These are phyloP conservation scores for Ditylenchus dipsaci DNA, from an alignment of 1,140 invertebrate genomes.

Conservation along the genomic window DNA sequence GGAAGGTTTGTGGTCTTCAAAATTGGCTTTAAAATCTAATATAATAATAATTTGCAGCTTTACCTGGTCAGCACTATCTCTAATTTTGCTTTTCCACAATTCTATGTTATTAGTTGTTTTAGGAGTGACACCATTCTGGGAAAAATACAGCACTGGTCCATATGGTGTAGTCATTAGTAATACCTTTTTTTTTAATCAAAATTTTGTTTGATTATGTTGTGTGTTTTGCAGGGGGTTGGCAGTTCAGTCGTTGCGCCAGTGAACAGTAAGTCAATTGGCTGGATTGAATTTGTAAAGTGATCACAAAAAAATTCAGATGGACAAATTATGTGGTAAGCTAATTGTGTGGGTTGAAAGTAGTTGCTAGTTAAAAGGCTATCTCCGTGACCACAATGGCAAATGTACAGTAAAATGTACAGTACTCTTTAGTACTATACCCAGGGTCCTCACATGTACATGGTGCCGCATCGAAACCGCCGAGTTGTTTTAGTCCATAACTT, in stretches of 20 bases:
- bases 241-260: slow-evolving; percentile 55
- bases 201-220: not conserved
- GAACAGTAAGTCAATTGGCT: slow-evolving; percentile 36
- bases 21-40: too few relatives aligned
- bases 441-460: too few relatives aligned
- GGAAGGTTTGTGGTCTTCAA: slow-evolving; percentile 26
- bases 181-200: not conserved
- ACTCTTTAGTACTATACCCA: too few relatives aligned
- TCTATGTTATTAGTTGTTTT: not conserved
- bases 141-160: slow-evolving; percentile 55
- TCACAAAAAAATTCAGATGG: not conserved
- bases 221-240: slow-evolving; percentile 44
- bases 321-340: slow-evolving; percentile 5
- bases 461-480: too few relatives aligned
- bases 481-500: too few relatives aligned
- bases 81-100: too few relatives aligned
- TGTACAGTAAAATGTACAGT: too few relatives aligned
- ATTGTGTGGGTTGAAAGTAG: too few relatives aligned
- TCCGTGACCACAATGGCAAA: too few relatives aligned
- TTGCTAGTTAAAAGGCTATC: too few relatives aligned
- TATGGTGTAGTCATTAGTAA: slow-evolving; percentile 30
- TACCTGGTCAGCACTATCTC: too few relatives aligned
- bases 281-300: not conserved
- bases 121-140: slow-evolving; percentile 55
- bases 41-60: too few relatives aligned